A percentile compares a stretch with the other conserved stretches of the same genome.
Conservation (phyloP, 1,140 invertebrate genomes). For the Drosophila ironensis region DNA sequence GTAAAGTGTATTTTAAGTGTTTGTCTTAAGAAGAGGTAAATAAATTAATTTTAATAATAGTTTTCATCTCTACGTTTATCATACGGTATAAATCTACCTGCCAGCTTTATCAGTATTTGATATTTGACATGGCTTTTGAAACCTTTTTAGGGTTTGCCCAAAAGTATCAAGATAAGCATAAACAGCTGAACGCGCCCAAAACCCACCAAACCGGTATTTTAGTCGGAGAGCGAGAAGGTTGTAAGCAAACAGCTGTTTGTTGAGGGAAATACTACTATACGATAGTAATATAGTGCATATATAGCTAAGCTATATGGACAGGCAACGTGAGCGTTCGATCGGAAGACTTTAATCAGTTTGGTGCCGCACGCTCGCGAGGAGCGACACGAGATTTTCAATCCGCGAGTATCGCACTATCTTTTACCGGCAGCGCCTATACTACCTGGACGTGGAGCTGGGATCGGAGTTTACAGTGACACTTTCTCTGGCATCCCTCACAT, state of each 20-base stretch:
- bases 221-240: background rate
- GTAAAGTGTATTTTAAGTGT: too few relatives aligned
- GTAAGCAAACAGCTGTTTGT: conserved; percentile 6
- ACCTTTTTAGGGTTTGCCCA: too few relatives aligned
- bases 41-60: too few relatives aligned
- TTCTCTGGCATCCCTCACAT: conserved; percentile 36
- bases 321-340: conserved; percentile 22
- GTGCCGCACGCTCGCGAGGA: conserved; percentile 29
- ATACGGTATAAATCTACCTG: too few relatives aligned
- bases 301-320: background rate
- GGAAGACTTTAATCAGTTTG: conserved; percentile 38
- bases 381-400: conserved; percentile 11
- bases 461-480: conserved; percentile 39
- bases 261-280: background rate
- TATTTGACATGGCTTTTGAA: too few relatives aligned
- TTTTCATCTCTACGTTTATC: too few relatives aligned
- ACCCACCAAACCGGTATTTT: conserved; percentile 14
- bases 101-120: too few relatives aligned
- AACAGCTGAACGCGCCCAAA: background rate
- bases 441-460: conserved; percentile 10
- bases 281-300: background rate
- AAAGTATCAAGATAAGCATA: background rate
- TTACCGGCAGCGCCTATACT: too few relatives aligned
- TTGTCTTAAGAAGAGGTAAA: too few relatives aligned
- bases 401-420: background rate